phyloP scores from a whole-genome alignment of 2,797 vertebrate species.

The Pseudochromis fuscus region DNA sequence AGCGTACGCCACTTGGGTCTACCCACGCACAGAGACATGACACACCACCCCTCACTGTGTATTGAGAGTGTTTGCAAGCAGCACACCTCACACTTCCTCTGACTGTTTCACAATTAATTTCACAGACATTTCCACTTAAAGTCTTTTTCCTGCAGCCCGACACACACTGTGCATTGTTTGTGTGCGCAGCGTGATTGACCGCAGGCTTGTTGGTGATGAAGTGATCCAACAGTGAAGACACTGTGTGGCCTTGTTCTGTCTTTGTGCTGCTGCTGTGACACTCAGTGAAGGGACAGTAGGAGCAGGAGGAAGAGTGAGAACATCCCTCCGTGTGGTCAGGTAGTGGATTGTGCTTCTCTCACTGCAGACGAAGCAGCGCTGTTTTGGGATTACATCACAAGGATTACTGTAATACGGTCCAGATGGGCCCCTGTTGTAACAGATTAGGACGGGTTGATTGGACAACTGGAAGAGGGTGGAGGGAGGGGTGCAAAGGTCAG shows the following conservation, averaged over 20 bases:
- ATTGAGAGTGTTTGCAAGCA: constrained; percentile 7
- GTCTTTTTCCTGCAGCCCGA: not conserved
- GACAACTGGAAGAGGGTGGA: constrained; percentile 59
- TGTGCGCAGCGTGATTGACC: constrained; percentile 16
- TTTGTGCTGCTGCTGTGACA: constrained; percentile 25
- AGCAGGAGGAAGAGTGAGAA: constrained; percentile 25
- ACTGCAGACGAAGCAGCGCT: constrained; percentile 57
- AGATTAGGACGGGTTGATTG: constrained; percentile 79
- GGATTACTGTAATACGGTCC: constrained; percentile 83
- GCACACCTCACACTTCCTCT: constrained; percentile 58
- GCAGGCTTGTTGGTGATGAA: constrained; percentile 29
- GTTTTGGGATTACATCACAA: constrained; percentile 82
- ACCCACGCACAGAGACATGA: constrained; percentile 51
- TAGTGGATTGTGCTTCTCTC: constrained; percentile 44
- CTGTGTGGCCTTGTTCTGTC: constrained; percentile 20
- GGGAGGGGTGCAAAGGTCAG: constrained; percentile 63
- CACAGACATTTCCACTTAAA: no score
- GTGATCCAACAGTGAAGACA: constrained; percentile 33
- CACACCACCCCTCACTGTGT: constrained; percentile 47
- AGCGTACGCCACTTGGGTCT: constrained; percentile 45
- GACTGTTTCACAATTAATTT: constrained; percentile 61
- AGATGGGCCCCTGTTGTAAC: constrained; percentile 79
- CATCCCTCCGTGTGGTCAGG: constrained; percentile 48
- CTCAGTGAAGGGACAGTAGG: not conserved
- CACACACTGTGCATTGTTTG: constrained; percentile 26